These are phyloP conservation scores for Schlechtendalia chinensis DNA, from an alignment of 1,140 invertebrate species.

Conservation along the genomic window DNA sequence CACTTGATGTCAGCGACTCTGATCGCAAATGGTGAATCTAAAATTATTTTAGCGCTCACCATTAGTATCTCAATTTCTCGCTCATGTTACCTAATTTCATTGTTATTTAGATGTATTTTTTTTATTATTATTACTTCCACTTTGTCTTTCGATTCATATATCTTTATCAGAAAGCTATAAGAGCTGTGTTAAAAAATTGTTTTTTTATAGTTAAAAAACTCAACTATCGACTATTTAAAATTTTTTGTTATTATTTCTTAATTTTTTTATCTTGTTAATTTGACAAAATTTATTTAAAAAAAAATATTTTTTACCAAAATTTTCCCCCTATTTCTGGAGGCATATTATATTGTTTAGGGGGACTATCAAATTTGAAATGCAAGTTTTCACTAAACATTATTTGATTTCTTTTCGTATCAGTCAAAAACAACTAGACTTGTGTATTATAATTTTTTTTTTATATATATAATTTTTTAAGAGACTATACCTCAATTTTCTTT, in stretches of 20 bases:
- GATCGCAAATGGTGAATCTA: slow-evolving; percentile 33
- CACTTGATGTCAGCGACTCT: slow-evolving; percentile 37
- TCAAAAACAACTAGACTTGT: slow-evolving; percentile 46
- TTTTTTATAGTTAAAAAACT: slow-evolving; percentile 29
- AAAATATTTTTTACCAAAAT: slow-evolving; percentile 39
- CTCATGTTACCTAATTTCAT: slow-evolving; percentile 50
- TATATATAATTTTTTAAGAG: slow-evolving; percentile 48
- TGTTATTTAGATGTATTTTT: slow-evolving; percentile 49
- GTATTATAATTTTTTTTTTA: slow-evolving; percentile 46
- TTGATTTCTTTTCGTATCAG: slow-evolving; percentile 47
- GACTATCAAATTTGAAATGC: slow-evolving; percentile 33
- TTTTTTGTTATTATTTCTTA: slow-evolving; percentile 44
- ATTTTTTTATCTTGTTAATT: slow-evolving; percentile 50
- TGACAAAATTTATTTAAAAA: slow-evolving; percentile 35
- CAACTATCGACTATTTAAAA: slow-evolving; percentile 36
- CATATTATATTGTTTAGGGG: slow-evolving; percentile 50
- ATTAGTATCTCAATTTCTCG: slow-evolving; percentile 46
- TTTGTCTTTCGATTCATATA: slow-evolving; percentile 50
- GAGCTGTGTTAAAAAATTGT: slow-evolving; percentile 48
- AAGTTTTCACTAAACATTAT: slow-evolving; percentile 47
- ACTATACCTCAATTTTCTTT: slow-evolving; percentile 45
- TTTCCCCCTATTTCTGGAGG: slow-evolving; percentile 49
- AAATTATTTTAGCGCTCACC: slow-evolving; percentile 24
- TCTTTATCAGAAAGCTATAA: slow-evolving; percentile 45
- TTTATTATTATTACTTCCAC: slow-evolving; percentile 45